Base-by-base conservation (phyloP, 2,888 invertebrate species). In the Hydriomena furcata region DNA sequence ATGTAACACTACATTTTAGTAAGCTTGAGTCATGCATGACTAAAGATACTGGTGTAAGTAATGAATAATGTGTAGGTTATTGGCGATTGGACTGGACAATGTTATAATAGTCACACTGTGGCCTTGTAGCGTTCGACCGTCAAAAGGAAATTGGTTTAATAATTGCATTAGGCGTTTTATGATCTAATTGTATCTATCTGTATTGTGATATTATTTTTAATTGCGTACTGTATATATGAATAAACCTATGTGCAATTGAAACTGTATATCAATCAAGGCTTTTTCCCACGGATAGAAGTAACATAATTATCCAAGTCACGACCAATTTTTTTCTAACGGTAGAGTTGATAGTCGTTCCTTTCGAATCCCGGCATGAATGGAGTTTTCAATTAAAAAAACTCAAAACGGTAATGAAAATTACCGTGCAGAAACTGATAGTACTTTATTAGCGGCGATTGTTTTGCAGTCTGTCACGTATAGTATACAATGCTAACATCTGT, bases 81-180 rank as follows among this genome's bases (percentile, higher is more conserved):
- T 72, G 70, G 71, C 55, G 66, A 68, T 71, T 66, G 66, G 74
- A 71, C 57, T 53, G 17, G 49, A 21, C 23, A 27, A 21, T 10
- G 27, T 35, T 37, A 12, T 45, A 27, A 41, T 27, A 52, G 41
- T 17, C 10, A n/a, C 7, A n/a, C 10, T 13, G 69, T 57, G 66
- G 57, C 81, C 82, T 84, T 80, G 78, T 59, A 55, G 51, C 50
- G 60, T 61, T 66, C 65, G 63, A 59, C 63, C 65, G 44, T 46
- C 52, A 41, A 65, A 74, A 72, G 73, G 69, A 80, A 77, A 79
- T 76, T 72, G 63, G 48, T 62, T 65, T 61, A 58, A 57, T 54
- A 62, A 64, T 65, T 66, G 65, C 56, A 58, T 60, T 61, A 56
- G 65, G 59, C 57, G 58, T 65, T 56, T 48, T 63, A 64, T 68